Evolutionary conservation across 2,797 vertebrate genomes (phyloP).

Genomic region (Propithecus perrieri): DNA sequence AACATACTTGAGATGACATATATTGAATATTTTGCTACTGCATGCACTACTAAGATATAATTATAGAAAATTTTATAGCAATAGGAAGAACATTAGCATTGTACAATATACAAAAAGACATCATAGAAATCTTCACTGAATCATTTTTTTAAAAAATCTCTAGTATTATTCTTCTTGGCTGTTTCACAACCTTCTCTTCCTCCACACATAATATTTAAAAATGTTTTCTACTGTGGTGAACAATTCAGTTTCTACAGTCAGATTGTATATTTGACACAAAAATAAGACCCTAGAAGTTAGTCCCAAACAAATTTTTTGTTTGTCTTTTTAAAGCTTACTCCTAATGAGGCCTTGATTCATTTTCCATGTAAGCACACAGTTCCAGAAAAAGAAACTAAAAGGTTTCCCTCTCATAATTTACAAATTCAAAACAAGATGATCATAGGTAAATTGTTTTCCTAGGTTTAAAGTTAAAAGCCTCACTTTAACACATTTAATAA

Average conservation of each 20-base stretch:
- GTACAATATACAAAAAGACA: not conserved
- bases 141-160: not conserved
- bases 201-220: conserved; percentile 27
- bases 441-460: not conserved
- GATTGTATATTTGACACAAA: not conserved
- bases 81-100: not conserved
- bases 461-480: not conserved
- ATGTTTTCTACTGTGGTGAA: not conserved
- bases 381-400: not conserved
- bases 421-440: not conserved
- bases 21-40: not conserved
- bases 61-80: not conserved
- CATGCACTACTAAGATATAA: not conserved
- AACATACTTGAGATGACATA: not conserved
- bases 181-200: not conserved
- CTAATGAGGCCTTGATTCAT: not conserved
- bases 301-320: not conserved
- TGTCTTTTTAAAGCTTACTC: not conserved
- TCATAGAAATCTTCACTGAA: not conserved
- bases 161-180: not conserved
- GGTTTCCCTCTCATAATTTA: not conserved
- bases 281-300: not conserved
- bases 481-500: not conserved
- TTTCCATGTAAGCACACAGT: not conserved
- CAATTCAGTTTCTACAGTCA: not conserved